Base-by-base conservation (phyloP, 2,113 vertebrate species). In the Lophius piscatorius region DNA sequence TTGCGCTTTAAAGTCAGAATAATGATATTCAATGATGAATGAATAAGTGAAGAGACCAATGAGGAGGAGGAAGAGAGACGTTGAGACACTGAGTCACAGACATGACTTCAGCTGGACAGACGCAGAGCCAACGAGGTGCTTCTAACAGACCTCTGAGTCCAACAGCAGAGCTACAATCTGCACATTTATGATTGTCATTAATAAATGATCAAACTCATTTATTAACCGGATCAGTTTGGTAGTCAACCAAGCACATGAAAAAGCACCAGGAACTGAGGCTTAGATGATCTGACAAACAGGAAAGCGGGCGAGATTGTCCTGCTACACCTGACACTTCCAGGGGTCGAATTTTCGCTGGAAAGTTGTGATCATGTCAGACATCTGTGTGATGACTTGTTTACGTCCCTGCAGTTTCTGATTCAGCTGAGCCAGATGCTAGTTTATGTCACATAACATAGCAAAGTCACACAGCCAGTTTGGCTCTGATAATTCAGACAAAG, bases 21-120 rank as follows among this genome's bases (percentile, higher is more conserved):
- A n/a, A n/a, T n/a, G n/a, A n/a, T n/a, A n/a, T n/a, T n/a, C n/a
- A 74, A 49, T 59, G 50, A 63, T 50, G 52, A 50, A 55, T 5
- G 52, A 58, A 44, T 46, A 14, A 62, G 59, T 33, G 26, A 54
- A 45, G 45, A 29, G 40, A 58, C 21, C 48, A 70, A 73, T 20
- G 35, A 52, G 23, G n/a, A n/a, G 58, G 26, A 22, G 52, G 17
- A 26, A 24, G 49, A 36, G 74, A 82, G 68, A 78, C 54, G 13
- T 6, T 33, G 62, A 62, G 75, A 54, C 63, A n/a, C 28, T 70
- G 67, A 74, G 60, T 76, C 71, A 79, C 61, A 85, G 78, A 82
- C 78, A 82, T 85, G 70, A 84, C 74, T 66, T 82, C 79, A 85
- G 76, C 59, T 34, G 68, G 73, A 80, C 29, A n/a, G 61, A 65